Conservation (phyloP, 2,888 invertebrate species). For the Netelia melanura region DNA sequence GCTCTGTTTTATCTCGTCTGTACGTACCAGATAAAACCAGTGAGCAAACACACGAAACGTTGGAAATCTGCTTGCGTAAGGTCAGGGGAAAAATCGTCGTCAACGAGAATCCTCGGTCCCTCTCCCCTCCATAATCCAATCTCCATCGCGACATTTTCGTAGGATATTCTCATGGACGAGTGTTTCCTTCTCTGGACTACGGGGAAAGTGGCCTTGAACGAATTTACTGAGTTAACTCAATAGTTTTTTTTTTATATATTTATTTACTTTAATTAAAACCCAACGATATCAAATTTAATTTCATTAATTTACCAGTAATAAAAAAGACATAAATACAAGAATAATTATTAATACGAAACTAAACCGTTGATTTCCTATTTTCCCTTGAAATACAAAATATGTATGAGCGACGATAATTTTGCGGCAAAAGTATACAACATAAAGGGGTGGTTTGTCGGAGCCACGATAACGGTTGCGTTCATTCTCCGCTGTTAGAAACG, state of each 20-base stretch:
- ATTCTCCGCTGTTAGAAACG: constrained; percentile 14
- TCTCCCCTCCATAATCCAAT: constrained; percentile 33
- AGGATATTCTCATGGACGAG: constrained; percentile 45
- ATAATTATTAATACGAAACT: no score
- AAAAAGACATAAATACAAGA: no score
- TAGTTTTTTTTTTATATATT: no score
- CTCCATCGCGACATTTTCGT: constrained; percentile 50
- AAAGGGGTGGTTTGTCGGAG: constrained; percentile 11
- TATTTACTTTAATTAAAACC: no score
- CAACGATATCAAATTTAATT: no score
- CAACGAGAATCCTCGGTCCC: constrained; percentile 40
- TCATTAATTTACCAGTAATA: no score
- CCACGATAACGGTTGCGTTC: constrained; percentile 25
- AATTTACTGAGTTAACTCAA: constrained; percentile 22
- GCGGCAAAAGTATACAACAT: not conserved
- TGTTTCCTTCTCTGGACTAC: constrained; percentile 27
- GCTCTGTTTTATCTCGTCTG: not conserved
- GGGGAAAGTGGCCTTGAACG: constrained; percentile 18
- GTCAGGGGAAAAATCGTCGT: constrained; percentile 64
- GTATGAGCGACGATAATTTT: no score
- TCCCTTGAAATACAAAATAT: no score
- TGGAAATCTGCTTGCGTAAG: constrained; percentile 66
- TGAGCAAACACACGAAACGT: constrained; percentile 51
- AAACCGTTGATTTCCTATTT: no score
- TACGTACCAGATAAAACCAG: constrained; percentile 51